These are phyloP conservation scores for Paraescarpia echinospica DNA, from an alignment of 1,140 invertebrate genomes.

Conservation along the genomic window DNA sequence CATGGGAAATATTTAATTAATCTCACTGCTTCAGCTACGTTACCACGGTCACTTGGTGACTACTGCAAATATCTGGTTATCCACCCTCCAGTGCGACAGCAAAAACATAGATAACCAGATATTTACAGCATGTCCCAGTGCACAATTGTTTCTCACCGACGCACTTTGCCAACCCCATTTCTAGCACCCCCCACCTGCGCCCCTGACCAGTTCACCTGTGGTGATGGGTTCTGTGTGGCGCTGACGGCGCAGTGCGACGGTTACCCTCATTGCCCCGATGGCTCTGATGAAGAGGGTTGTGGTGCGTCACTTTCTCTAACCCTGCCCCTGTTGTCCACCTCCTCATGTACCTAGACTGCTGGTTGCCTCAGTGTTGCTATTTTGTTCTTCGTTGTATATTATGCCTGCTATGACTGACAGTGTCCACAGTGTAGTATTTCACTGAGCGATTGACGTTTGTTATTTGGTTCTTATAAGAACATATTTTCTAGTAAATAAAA, in stretches of 20 bases:
- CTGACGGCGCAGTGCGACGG: constrained; percentile 88
- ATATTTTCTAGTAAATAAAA: background rate
- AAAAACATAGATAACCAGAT: constrained; percentile 60
- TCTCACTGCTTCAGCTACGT: background rate
- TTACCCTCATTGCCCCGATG: constrained; percentile 79
- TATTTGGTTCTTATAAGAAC: background rate
- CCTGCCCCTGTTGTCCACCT: background rate
- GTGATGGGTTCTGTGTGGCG: constrained; percentile 71
- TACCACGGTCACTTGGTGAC: constrained; percentile 48
- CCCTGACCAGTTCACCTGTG: constrained; percentile 24
- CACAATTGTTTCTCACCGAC: constrained; percentile 16
- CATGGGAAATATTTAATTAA: constrained; percentile 10
- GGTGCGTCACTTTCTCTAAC: constrained; percentile 57
- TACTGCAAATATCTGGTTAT: constrained; percentile 65
- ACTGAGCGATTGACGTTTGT: background rate
- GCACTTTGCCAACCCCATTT: background rate
- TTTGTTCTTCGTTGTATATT: background rate
- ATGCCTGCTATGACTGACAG: background rate
- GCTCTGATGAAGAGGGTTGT: constrained; percentile 85
- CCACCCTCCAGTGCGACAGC: constrained; percentile 62
- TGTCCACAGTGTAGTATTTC: background rate
- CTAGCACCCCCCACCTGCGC: background rate
- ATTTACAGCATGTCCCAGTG: background rate
- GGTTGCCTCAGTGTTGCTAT: background rate
- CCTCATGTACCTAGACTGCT: background rate